Evolutionary conservation across 1,140 invertebrate genomes (phyloP).

Genomic region (Macrobrachium rosenbergii): DNA sequence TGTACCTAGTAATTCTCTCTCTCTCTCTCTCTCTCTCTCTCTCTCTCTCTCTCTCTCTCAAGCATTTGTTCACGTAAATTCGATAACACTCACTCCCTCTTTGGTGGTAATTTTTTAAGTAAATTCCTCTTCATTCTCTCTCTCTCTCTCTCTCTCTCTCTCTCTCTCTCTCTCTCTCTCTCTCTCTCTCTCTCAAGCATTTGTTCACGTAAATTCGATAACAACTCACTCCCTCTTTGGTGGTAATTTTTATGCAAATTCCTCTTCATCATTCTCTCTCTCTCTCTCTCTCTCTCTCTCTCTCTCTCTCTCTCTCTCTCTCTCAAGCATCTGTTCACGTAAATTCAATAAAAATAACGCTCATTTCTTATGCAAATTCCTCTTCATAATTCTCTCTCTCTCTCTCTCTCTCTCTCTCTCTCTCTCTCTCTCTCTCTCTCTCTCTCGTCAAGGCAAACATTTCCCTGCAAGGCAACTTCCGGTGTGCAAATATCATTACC

Average conservation of each 20-base stretch:
- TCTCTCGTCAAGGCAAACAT: not conserved
- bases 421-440: conserved; percentile 27
- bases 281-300: not conserved
- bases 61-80: not conserved
- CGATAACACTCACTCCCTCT: not conserved
- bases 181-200: conserved; percentile 30
- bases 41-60: not conserved
- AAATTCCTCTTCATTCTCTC: not conserved
- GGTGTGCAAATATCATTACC: not conserved
- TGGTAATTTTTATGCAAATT: not conserved
- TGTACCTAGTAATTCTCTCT: not conserved
- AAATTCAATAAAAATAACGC: not conserved
- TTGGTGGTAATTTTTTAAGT: not conserved
- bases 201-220: too few relatives aligned
- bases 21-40: conserved; percentile 14
- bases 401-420: conserved; percentile 25
- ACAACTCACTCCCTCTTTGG: not conserved
- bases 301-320: not conserved
- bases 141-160: conserved; percentile 24
- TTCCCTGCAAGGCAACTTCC: not conserved
- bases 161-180: conserved; percentile 39
- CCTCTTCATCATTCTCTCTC: not conserved
- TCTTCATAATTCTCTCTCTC: not conserved
- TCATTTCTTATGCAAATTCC: too few relatives aligned
- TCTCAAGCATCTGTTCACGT: not conserved